Evolutionary conservation across 1,140 invertebrate species (phyloP).

Genomic region (Drosophila jambulina): DNA sequence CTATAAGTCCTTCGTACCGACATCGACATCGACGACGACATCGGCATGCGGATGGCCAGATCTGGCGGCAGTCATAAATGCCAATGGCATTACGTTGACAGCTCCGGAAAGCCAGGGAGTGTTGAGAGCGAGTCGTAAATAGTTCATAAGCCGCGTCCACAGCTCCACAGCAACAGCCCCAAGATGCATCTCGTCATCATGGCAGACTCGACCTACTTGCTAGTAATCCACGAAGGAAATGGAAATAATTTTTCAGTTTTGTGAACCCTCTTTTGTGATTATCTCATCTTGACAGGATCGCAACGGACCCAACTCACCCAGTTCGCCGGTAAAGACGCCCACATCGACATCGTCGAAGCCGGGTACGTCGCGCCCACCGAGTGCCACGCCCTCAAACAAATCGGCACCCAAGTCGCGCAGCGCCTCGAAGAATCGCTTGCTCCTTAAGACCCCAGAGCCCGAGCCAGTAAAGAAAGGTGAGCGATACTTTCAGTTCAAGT

Average conservation of each 20-base stretch:
- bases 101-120: conserved; percentile 60
- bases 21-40: conserved; percentile 38
- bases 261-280: neutral
- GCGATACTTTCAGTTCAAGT: too few species aligned
- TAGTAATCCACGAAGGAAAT: conserved; percentile 55
- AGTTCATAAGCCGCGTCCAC: conserved; percentile 20
- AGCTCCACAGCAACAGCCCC: conserved; percentile 12
- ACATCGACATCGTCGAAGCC: conserved; percentile 83
- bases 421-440: conserved; percentile 80
- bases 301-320: conserved; percentile 84
- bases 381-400: conserved; percentile 84
- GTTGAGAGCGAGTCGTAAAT: conserved; percentile 66
- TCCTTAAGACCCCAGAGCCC: conserved; percentile 83
- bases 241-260: neutral
- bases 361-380: conserved; percentile 78
- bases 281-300: conserved; percentile 70
- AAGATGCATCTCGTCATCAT: conserved; percentile 80
- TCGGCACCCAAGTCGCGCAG: conserved; percentile 81
- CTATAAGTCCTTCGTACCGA: conserved; percentile 74
- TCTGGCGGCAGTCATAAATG: conserved; percentile 64
- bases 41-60: conserved; percentile 36
- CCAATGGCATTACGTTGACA: conserved; percentile 75
- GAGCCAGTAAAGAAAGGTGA: conserved; percentile 91
- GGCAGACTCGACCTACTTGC: conserved; percentile 66
- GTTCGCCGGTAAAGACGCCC: conserved; percentile 83